Percentiles rank a stretch among this genome's conserved stretches.
These are phyloP conservation scores for Drymodes brunneopygia DNA, from an alignment of 2,113 vertebrate genomes.

Conservation along the genomic window DNA sequence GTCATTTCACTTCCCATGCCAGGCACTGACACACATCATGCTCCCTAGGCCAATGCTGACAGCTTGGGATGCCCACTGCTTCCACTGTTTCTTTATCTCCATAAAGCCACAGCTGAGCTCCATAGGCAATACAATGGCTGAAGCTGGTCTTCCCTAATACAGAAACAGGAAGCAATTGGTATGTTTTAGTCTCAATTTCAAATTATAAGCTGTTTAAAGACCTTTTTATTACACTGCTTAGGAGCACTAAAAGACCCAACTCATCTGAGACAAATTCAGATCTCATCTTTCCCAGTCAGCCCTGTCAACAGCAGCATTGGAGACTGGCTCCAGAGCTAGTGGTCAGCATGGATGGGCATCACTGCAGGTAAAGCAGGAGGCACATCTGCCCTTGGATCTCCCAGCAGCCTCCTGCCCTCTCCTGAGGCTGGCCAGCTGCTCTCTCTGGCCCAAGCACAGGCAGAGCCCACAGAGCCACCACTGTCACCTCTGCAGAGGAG, in stretches of 20 bases:
- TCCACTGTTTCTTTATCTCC: neutral
- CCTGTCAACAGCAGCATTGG: neutral
- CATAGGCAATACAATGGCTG: neutral
- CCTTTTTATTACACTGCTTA: neutral
- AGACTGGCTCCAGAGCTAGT: neutral
- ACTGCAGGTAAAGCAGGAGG: neutral
- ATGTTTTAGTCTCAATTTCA: neutral
- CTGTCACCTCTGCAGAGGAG: neutral
- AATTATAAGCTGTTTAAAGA: neutral
- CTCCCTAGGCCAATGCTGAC: fast-evolving
- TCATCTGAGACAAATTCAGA: neutral
- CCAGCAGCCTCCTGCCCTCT: neutral
- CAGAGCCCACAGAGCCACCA: neutral
- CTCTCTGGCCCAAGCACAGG: neutral
- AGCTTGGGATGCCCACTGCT: neutral
- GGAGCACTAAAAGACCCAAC: fast-evolving
- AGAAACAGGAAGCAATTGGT: neutral
- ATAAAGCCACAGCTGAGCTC: neutral
- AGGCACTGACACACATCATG: neutral
- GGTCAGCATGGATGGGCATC: fast-evolving
- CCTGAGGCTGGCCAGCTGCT: fast-evolving
- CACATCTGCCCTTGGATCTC: fast-evolving
- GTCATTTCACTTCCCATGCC: neutral
- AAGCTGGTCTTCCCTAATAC: neutral
- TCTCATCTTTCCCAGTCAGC: neutral